phyloP scores from a whole-genome alignment of 2,797 vertebrate species.

The Malurus leucopterus region DNA sequence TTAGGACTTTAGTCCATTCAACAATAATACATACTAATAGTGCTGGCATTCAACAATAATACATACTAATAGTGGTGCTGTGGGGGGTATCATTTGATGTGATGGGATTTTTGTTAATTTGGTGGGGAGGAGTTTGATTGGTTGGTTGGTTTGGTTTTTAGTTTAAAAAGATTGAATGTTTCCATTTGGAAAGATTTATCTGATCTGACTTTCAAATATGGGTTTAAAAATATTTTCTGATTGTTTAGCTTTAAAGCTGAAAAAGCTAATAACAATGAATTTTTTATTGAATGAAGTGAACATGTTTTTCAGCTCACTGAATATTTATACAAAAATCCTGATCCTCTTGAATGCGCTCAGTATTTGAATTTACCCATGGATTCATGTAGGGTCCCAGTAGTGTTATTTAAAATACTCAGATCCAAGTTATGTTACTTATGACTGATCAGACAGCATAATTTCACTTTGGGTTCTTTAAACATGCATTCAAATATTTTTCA shows the following conservation, averaged over 20 bases:
- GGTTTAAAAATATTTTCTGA: background rate
- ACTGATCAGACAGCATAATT: background rate
- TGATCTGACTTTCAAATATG: background rate
- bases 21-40: slow-evolving; percentile 7
- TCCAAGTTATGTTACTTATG: background rate
- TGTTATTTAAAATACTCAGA: background rate
- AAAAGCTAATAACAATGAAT: background rate
- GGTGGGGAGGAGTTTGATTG: background rate
- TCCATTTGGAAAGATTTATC: background rate
- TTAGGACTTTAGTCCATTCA: background rate
- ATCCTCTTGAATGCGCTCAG: background rate
- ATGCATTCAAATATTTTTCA: background rate
- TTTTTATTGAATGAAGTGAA: slow-evolving; percentile 3
- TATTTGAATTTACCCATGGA: background rate
- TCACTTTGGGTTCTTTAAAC: background rate
- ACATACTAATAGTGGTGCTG: background rate
- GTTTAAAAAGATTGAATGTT: background rate
- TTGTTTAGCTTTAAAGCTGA: background rate
- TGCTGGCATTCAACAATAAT: background rate
- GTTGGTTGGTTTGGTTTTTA: background rate
- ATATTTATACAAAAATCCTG: background rate
- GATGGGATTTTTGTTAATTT: background rate
- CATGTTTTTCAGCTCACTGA: background rate
- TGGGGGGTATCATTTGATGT: background rate
- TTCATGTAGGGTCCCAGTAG: background rate